These are phyloP conservation scores for Chromis chromis DNA, from an alignment of 2,797 vertebrate genomes.

Conservation along the genomic window DNA sequence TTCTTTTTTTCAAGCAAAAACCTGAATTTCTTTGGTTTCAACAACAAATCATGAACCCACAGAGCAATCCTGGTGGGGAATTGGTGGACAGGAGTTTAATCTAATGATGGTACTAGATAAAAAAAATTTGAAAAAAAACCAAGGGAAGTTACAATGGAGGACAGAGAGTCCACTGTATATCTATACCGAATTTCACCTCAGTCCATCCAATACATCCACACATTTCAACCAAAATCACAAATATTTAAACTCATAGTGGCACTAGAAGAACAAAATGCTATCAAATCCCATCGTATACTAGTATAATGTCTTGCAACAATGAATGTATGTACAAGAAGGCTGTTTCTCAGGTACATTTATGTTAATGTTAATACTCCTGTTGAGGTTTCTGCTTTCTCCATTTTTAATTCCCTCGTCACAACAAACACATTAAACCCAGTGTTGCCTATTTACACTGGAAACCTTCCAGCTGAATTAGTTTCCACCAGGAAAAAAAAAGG, in stretches of 20 bases:
- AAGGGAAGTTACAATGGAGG: not conserved
- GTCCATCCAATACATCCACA: not conserved
- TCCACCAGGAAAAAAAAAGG: not conserved
- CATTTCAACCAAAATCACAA: not conserved
- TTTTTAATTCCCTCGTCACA: constrained; percentile 6
- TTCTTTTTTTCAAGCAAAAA: not conserved
- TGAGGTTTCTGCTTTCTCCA: not conserved
- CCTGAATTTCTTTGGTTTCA: not conserved
- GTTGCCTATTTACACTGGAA: constrained; percentile 10
- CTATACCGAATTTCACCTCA: not conserved
- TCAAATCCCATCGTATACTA: too few species aligned
- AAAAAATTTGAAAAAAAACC: not conserved
- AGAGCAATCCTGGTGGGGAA: not conserved
- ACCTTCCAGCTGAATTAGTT: constrained; percentile 3
- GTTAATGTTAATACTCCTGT: not conserved
- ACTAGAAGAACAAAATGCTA: not conserved
- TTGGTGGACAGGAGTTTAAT: not conserved
- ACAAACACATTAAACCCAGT: constrained; percentile 13
- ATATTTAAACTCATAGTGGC: not conserved
- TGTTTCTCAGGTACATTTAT: too few species aligned
- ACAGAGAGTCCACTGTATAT: not conserved
- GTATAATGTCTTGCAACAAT: not conserved
- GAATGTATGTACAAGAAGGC: not conserved
- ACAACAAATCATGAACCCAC: too few species aligned
- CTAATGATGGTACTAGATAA: not conserved